Conservation (phyloP, 2,888 invertebrate species). For the Drosophila meridiana region DNA sequence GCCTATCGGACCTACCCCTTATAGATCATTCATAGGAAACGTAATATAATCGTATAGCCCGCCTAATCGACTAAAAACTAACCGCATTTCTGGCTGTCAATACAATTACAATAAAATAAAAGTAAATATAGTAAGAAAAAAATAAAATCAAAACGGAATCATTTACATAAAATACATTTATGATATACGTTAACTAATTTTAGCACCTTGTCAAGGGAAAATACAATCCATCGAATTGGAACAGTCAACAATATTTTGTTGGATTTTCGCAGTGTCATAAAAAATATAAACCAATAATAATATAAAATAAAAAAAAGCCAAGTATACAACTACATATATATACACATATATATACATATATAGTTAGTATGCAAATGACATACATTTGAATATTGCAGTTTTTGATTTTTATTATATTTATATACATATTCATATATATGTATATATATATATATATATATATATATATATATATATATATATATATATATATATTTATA, state of each 20-base stretch:
- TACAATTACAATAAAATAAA: background rate
- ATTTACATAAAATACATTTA: background rate
- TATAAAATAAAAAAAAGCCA: background rate
- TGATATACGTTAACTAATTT: slow-evolving; percentile 6
- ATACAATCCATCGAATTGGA: slow-evolving; percentile 5
- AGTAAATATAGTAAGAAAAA: background rate
- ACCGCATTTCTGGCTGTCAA: background rate
- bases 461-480: background rate
- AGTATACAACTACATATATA: slow-evolving; percentile 5
- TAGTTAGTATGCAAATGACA: slow-evolving; percentile 8
- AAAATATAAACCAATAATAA: slow-evolving; percentile 28
- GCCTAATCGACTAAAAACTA: slow-evolving; percentile 15
- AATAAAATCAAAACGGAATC: background rate
- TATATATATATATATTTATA: background rate
- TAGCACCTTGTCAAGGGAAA: slow-evolving; percentile 13
- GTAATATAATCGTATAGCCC: slow-evolving; percentile 3
- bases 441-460: background rate
- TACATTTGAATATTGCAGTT: slow-evolving; percentile 19
- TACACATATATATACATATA: background rate
- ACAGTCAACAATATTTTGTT: slow-evolving; percentile 35
- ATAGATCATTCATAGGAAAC: background rate
- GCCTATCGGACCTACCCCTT: background rate
- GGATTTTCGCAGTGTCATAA: slow-evolving; percentile 26
- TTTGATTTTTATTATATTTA: slow-evolving; percentile 1
- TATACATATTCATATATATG: too few species aligned